These are phyloP conservation scores for Galago senegalensis DNA, from an alignment of 2,797 vertebrate species.

Conservation along the genomic window DNA sequence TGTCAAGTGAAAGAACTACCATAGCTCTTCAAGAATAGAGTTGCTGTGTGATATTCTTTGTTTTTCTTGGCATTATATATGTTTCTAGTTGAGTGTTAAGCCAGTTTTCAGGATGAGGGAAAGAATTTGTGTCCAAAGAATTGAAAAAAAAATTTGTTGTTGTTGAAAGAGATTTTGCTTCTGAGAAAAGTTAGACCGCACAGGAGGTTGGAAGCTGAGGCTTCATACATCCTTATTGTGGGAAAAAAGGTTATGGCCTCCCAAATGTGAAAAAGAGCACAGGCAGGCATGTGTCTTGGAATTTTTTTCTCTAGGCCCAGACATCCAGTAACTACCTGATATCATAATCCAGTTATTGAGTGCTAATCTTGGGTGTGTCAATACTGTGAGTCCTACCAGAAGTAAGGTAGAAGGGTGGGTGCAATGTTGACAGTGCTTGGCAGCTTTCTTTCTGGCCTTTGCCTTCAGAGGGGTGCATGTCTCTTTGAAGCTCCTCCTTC, in stretches of 20 bases:
- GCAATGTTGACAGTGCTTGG: background rate
- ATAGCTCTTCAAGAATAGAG: background rate
- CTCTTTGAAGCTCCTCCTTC: background rate
- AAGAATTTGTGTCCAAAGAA: background rate
- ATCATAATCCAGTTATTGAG: background rate
- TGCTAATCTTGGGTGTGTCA: background rate
- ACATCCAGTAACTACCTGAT: background rate
- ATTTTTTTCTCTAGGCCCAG: background rate
- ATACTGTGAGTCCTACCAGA: background rate
- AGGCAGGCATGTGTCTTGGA: background rate
- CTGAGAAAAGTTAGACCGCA: background rate
- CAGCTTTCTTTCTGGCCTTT: background rate
- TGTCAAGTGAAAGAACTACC: background rate
- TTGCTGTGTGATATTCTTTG: background rate
- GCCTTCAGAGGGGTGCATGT: background rate
- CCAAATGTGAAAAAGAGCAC: background rate
- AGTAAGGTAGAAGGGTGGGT: no score
- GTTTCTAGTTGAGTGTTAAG: background rate
- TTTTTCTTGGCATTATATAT: constrained; percentile 5
- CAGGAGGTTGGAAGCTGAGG: background rate
- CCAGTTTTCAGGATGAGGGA: background rate
- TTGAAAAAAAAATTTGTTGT: background rate
- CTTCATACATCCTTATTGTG: background rate
- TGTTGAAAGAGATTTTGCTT: constrained; percentile 27
- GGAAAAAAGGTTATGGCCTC: background rate